Evolutionary conservation across 2,888 invertebrate species (phyloP), one percentile per base, ranked within the genome.

Genomic region (Perizoma flavofasciatum): DNA sequence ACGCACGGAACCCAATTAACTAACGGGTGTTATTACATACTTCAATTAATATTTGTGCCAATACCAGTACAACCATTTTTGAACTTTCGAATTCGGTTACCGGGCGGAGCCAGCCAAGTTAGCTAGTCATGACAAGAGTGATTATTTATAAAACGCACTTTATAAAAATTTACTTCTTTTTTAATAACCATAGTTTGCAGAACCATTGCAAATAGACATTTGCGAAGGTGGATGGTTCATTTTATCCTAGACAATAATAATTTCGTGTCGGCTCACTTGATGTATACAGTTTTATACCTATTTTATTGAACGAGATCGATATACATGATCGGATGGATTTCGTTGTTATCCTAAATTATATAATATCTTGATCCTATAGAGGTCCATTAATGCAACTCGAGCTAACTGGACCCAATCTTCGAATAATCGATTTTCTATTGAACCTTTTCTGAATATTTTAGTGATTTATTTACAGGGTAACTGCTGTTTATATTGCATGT

Each of bases 91-190:
- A 57, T 49, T 53, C 22, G 45, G 72, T 79, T 77, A 79, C 77
- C 76, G 63, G 71, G 70, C 74, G 61, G 48, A 58, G 75, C 75
- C 77, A 72, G 79, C 78, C 78, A 78, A 70, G 66, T 67, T 56
- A 65, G 70, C 83, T 83, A 83, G 83, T 83, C 83, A 79, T 35
- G 68, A 67, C 66, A 66, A 68, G 8, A 54, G 41, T 45, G 62
- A 59, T 54, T 49, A 62, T 4, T 22, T 60, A 54, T 55, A n/a
- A 56, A 55, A 52, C 43, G 55, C 61, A 59, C 54, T 44, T 7
- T 0, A 44, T 22, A 7, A 6, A 41, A 9, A n/a, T 6, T 1
- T 1, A 37, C 5, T 37, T 37, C 37, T 1, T 35, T 35, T 35
- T 6, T 6, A 37, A 37, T 22, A 22, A 3, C 22, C 22, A 22